Conservation (phyloP, 2,113 vertebrate species). For the Lophius piscatorius region DNA sequence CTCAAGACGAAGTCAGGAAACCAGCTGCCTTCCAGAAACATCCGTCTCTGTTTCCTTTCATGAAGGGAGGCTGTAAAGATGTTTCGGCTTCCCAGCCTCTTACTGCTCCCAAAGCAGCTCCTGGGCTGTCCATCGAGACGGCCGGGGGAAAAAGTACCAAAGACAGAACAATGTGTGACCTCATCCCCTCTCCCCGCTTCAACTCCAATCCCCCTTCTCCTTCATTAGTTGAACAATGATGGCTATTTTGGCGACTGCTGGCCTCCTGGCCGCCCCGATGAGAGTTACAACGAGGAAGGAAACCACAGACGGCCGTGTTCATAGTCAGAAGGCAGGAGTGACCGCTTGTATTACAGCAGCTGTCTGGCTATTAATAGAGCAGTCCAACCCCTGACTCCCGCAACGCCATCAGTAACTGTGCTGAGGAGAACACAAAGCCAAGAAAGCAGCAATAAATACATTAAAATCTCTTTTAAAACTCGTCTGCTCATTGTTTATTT, state of each 20-base stretch:
- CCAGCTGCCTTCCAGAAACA: constrained; percentile 24
- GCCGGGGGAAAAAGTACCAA: constrained; percentile 27
- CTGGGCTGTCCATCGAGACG: constrained; percentile 23
- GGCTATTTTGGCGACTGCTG: constrained; percentile 41
- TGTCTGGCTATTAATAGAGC: constrained; percentile 23
- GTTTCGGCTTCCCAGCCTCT: too few species aligned
- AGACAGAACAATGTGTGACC: constrained; percentile 70
- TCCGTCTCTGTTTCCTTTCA: constrained; percentile 19
- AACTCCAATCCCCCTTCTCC: constrained; percentile 26
- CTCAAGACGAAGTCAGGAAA: constrained; percentile 24
- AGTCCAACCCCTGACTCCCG: neutral
- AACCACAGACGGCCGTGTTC: constrained; percentile 22
- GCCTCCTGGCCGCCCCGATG: constrained; percentile 24
- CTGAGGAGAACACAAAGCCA: too few species aligned
- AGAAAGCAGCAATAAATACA: too few species aligned
- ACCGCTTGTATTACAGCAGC: constrained; percentile 39
- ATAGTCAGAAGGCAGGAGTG: constrained; percentile 15
- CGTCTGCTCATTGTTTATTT: too few species aligned
- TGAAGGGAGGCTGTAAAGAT: constrained; percentile 2
- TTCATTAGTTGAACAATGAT: constrained; percentile 72
- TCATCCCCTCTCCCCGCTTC: constrained; percentile 39
- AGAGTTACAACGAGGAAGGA: constrained; percentile 41
- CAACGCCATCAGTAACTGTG: neutral
- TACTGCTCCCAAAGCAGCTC: constrained; percentile 42
- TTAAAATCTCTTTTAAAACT: too few species aligned